These are phyloP conservation scores for Drosophila tsacasi DNA, from an alignment of 1,140 invertebrate genomes.

Conservation along the genomic window DNA sequence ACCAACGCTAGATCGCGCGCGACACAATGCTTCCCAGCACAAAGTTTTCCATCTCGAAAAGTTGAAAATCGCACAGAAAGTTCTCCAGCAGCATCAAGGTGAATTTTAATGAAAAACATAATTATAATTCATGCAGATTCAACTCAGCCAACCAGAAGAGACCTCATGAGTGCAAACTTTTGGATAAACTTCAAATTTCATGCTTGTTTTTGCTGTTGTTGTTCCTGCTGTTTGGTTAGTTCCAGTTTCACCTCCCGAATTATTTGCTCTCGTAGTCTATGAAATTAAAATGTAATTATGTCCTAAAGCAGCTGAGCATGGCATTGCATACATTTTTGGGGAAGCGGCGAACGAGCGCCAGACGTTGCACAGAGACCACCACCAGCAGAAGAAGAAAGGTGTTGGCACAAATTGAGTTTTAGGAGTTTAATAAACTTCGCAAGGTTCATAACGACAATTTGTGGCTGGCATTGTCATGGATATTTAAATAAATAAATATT, in stretches of 20 bases:
- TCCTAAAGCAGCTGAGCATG: slow-evolving; percentile 60
- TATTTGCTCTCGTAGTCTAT: slow-evolving; percentile 65
- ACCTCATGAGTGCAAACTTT: slow-evolving; percentile 71
- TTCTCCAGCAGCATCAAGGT: slow-evolving; percentile 64
- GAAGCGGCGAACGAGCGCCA: slow-evolving; percentile 15
- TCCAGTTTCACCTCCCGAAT: slow-evolving; percentile 20
- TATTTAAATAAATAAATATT: slow-evolving; percentile 47
- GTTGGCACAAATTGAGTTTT: slow-evolving; percentile 41
- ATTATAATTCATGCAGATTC: slow-evolving; percentile 82
- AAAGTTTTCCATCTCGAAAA: slow-evolving; percentile 47
- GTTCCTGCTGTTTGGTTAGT: slow-evolving; percentile 34
- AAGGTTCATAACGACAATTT: slow-evolving; percentile 38
- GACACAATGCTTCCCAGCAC: slow-evolving; percentile 41
- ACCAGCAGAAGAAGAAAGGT: slow-evolving; percentile 4
- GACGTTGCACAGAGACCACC: slow-evolving; percentile 4
- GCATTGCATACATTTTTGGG: slow-evolving; percentile 61
- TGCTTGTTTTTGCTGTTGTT: slow-evolving; percentile 52
- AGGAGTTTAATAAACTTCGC: slow-evolving; percentile 54
- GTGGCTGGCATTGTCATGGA: slow-evolving; percentile 42
- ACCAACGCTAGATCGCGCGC: slow-evolving; percentile 27
- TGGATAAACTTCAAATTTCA: slow-evolving; percentile 64
- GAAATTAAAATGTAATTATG: slow-evolving; percentile 82
- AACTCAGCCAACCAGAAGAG: slow-evolving; percentile 45
- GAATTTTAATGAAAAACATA: slow-evolving; percentile 83
- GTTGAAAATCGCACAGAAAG: slow-evolving; percentile 61